Conservation (phyloP, 2,888 invertebrate genomes). For the Dioctria rufipes region DNA sequence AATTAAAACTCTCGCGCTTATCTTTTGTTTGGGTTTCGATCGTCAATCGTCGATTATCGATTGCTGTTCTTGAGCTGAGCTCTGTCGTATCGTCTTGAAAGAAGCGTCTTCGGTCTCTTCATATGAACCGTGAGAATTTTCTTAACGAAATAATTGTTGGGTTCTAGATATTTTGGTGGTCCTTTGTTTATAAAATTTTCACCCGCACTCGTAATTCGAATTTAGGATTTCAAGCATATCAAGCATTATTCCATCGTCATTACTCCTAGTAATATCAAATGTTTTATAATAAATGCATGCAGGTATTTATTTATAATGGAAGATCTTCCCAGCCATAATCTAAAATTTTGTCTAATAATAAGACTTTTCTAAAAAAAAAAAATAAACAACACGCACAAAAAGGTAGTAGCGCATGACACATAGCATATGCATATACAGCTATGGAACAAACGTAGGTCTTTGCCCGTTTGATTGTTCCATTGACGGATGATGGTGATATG, state of each 20-base stretch:
- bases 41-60: slow-evolving; percentile 51
- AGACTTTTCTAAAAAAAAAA: too few relatives aligned
- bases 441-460: slow-evolving; percentile 22
- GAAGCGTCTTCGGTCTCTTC: not conserved
- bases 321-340: too few relatives aligned
- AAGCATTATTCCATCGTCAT: too few relatives aligned
- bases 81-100: not conserved
- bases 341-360: too few relatives aligned
- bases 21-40: slow-evolving; percentile 53
- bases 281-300: too few relatives aligned
- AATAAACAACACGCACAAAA: not conserved
- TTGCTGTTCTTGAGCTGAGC: not conserved
- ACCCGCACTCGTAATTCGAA: not conserved
- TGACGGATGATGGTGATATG: slow-evolving; percentile 46
- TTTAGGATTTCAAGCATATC: too few relatives aligned
- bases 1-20: slow-evolving; percentile 56
- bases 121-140: slow-evolving; percentile 36
- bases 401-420: not conserved
- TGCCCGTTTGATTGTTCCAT: slow-evolving; percentile 27
- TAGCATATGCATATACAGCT: not conserved
- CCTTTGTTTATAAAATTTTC: slow-evolving; percentile 26
- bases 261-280: not conserved
- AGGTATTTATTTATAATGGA: too few relatives aligned
- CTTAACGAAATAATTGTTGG: slow-evolving; percentile 34
- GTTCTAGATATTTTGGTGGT: slow-evolving; percentile 17